Conservation (phyloP, 2,888 invertebrate genomes). For the Cephus runcator region DNA sequence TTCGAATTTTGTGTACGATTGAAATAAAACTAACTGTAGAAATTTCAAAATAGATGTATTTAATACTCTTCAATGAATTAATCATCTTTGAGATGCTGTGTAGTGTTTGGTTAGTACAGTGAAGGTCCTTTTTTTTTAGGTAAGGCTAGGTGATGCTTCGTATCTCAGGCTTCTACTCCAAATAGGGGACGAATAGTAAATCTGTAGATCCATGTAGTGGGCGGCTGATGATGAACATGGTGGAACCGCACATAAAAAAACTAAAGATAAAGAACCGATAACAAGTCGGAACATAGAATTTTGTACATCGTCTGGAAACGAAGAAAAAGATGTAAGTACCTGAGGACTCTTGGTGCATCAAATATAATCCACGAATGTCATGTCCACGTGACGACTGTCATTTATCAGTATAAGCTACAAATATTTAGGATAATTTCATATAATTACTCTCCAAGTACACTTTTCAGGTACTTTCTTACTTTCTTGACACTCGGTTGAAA, state of each 20-base stretch:
- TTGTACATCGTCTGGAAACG: background rate
- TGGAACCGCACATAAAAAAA: background rate
- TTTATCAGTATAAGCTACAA: background rate
- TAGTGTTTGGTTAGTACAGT: background rate
- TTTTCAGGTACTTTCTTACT: background rate
- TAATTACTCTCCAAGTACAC: background rate
- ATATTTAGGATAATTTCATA: background rate
- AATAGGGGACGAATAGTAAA: background rate
- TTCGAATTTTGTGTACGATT: background rate
- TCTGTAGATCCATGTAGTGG: background rate
- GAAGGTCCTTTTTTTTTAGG: background rate
- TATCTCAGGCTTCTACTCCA: background rate
- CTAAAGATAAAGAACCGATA: background rate
- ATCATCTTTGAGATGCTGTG: background rate
- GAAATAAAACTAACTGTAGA: background rate
- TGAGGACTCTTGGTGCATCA: background rate
- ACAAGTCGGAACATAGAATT: background rate
- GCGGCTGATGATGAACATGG: slow-evolving; percentile 1
- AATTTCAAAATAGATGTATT: background rate
- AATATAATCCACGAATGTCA: background rate
- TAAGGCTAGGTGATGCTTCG: background rate
- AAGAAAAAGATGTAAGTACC: background rate
- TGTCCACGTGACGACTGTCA: background rate
- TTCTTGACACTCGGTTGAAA: background rate
- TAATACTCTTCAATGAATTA: background rate